Evolutionary conservation across 2,113 vertebrate species (phyloP).

Genomic region (Brachirus orientalis): DNA sequence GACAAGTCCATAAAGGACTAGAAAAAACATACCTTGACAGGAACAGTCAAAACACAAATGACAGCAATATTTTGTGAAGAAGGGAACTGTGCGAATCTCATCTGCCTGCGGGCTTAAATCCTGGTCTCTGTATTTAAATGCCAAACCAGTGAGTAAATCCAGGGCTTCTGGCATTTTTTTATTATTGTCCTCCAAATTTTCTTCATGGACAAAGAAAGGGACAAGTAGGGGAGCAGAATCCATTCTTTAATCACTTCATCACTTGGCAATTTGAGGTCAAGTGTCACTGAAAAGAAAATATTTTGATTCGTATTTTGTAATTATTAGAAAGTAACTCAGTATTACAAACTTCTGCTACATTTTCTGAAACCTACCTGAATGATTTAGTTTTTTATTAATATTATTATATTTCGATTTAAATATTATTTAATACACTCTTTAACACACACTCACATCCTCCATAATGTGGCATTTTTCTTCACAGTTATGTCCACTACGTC

Average conservation of each 20-base stretch:
- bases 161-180: neutral
- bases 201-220: neutral
- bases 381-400: no score
- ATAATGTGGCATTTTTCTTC: no score
- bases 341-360: no score
- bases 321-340: constrained; percentile 1
- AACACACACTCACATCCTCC: no score
- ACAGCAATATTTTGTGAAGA: constrained; percentile 39
- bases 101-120: constrained; percentile 29
- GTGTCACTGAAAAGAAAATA: neutral
- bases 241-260: constrained; percentile 18
- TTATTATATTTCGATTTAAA: neutral
- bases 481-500: constrained; percentile 93
- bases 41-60: constrained; percentile 54
- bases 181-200: neutral
- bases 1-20: constrained; percentile 12
- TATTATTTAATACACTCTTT: no score
- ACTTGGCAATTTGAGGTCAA: neutral
- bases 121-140: constrained; percentile 41
- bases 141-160: constrained; percentile 25
- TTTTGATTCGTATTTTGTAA: no score
- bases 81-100: constrained; percentile 30
- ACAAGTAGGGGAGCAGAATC: neutral
- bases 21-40: constrained; percentile 34
- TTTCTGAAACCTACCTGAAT: no score